Percentiles rank a stretch among this genome's conserved stretches.
Evolutionary conservation across 2,888 invertebrate genomes (phyloP).

Genomic region (Parascotia fuliginaria): DNA sequence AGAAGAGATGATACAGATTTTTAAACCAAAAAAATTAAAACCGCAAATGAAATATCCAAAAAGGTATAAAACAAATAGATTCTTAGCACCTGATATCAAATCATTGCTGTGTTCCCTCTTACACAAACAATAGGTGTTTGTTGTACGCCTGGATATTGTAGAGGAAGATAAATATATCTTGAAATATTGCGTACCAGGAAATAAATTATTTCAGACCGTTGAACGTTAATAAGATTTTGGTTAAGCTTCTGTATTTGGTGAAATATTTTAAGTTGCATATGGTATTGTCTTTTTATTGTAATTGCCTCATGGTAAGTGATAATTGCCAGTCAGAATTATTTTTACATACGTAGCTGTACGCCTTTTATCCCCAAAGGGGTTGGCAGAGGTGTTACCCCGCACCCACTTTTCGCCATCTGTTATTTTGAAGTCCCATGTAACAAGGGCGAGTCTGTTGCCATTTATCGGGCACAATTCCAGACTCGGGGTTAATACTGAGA

Average conservation of each 20-base stretch:
- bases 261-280: background rate
- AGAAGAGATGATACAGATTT: too few species aligned
- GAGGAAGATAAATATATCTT: background rate
- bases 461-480: too few species aligned
- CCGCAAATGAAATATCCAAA: constrained; percentile 1
- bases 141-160: background rate
- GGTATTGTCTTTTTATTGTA: too few species aligned
- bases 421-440: too few species aligned
- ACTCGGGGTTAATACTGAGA: too few species aligned
- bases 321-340: too few species aligned
- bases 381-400: too few species aligned
- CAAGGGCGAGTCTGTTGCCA: too few species aligned
- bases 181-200: background rate
- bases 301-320: too few species aligned
- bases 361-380: too few species aligned
- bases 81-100: constrained; percentile 7
- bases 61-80: constrained; percentile 1
- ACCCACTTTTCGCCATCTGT: too few species aligned
- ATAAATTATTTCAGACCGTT: background rate
- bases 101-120: constrained; percentile 1
- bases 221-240: background rate
- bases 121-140: constrained; percentile 4
- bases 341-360: too few species aligned
- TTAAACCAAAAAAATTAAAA: background rate
- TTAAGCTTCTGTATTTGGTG: background rate